phyloP scores from a whole-genome alignment of 2,888 invertebrate genomes.

The Acanthosepion pharaonis region DNA sequence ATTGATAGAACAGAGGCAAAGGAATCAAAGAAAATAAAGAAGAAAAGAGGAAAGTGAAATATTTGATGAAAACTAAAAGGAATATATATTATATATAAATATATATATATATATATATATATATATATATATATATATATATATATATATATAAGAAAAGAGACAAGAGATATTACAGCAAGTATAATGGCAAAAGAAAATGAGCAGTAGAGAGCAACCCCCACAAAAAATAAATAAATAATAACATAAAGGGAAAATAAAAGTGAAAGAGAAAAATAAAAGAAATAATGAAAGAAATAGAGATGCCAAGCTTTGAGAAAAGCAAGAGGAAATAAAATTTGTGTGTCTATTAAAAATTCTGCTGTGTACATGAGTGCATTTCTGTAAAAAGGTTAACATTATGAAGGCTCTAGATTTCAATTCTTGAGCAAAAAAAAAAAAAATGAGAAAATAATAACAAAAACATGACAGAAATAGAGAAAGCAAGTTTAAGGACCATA shows the following conservation, averaged over 20 bases:
- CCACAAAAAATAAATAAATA: neutral
- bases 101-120: neutral
- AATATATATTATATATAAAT: neutral
- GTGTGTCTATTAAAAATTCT: neutral
- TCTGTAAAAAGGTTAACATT: neutral
- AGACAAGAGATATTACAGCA: neutral
- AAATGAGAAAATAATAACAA: neutral
- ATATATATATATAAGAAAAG: neutral
- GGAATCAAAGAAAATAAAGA: neutral
- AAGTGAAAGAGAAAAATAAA: neutral
- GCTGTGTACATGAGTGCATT: neutral
- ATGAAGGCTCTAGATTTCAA: neutral
- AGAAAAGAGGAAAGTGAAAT: neutral
- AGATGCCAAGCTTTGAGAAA: neutral
- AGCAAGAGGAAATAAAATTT: neutral
- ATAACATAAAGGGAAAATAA: neutral
- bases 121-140: constrained; percentile 24
- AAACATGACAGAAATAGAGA: neutral
- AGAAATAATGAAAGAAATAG: neutral
- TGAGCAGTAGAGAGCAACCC: neutral
- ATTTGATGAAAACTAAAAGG: neutral
- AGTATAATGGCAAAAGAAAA: neutral
- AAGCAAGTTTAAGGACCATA: neutral
- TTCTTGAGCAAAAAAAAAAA: neutral
- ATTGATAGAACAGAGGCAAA: neutral